Percentiles rank a stretch among this genome's conserved stretches.
Conservation (phyloP, 2,797 vertebrate species). For the Oryzias dopingdopingensis region DNA sequence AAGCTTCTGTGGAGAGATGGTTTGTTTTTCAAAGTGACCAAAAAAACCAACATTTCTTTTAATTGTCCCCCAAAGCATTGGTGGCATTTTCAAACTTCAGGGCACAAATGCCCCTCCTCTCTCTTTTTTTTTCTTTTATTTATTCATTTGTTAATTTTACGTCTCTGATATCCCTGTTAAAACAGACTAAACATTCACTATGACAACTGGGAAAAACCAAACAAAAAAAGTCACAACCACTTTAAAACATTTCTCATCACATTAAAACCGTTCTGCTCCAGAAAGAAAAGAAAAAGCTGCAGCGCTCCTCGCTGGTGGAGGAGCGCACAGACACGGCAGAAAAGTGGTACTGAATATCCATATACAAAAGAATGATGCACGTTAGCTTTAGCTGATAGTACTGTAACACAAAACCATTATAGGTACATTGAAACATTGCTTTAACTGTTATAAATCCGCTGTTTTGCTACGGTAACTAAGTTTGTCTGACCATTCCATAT, state of each 20-base stretch:
- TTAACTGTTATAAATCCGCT: constrained; percentile 81
- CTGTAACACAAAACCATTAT: constrained; percentile 87
- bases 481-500: constrained; percentile 88
- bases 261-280: constrained; percentile 69
- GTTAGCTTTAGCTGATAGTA: constrained; percentile 81
- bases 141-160: constrained; percentile 53
- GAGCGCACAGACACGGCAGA: constrained; percentile 76
- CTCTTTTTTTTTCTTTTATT: too few relatives aligned
- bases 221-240: constrained; percentile 72
- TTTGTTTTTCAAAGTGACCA: constrained; percentile 51
- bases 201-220: constrained; percentile 57
- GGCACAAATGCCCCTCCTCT: constrained; percentile 12
- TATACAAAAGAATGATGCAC: constrained; percentile 82
- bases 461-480: constrained; percentile 87
- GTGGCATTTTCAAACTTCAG: constrained; percentile 60
- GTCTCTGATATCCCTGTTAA: constrained; percentile 74
- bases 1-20: constrained; percentile 64
- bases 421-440: constrained; percentile 79
- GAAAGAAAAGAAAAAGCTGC: constrained; percentile 65
- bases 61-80: constrained; percentile 24
- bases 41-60: not conserved
- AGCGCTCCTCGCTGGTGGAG: constrained; percentile 52
- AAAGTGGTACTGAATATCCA: constrained; percentile 81
- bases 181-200: constrained; percentile 74
- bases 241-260: constrained; percentile 80